These are phyloP conservation scores for Lasioglossum villosulum DNA, from an alignment of 2,888 invertebrate species.

Conservation along the genomic window DNA sequence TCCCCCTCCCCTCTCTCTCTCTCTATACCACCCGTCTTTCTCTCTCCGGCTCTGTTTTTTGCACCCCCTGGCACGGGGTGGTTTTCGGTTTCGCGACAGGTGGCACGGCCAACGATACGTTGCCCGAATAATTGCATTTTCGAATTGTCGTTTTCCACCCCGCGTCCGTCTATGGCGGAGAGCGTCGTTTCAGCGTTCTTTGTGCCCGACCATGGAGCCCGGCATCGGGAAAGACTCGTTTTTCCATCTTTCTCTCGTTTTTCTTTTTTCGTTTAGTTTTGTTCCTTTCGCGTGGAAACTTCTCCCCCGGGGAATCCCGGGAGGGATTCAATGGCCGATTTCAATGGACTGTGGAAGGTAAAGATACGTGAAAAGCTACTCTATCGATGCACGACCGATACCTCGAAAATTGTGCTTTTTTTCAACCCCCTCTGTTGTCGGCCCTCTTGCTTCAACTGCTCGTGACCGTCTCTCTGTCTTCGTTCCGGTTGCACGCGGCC, in stretches of 20 bases:
- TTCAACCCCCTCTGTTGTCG: neutral
- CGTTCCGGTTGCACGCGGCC: neutral
- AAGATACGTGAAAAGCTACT: slow-evolving; percentile 62
- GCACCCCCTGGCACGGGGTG: slow-evolving; percentile 25
- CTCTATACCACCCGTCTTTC: neutral
- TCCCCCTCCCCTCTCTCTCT: neutral
- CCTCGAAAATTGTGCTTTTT: slow-evolving; percentile 47
- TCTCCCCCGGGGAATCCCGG: slow-evolving; percentile 21
- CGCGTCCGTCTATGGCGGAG: slow-evolving; percentile 14
- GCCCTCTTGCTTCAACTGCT: neutral
- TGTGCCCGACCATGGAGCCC: slow-evolving; percentile 51
- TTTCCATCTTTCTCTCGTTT: slow-evolving; percentile 2
- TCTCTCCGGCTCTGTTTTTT: neutral
- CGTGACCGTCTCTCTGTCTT: neutral
- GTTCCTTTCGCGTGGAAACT: slow-evolving; percentile 29
- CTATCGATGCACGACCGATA: slow-evolving; percentile 41
- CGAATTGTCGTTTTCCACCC: slow-evolving; percentile 65
- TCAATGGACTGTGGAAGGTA: slow-evolving; percentile 60
- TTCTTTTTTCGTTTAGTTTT: slow-evolving; percentile 11
- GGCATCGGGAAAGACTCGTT: slow-evolving; percentile 40
- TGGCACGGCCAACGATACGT: slow-evolving; percentile 68
- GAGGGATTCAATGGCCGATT: slow-evolving; percentile 57
- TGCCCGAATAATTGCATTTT: slow-evolving; percentile 77
- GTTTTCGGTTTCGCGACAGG: slow-evolving; percentile 68
- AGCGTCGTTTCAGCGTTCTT: slow-evolving; percentile 57